phyloP scores from a whole-genome alignment of 2,888 invertebrate species.

The Aleiodes leptofemur region DNA sequence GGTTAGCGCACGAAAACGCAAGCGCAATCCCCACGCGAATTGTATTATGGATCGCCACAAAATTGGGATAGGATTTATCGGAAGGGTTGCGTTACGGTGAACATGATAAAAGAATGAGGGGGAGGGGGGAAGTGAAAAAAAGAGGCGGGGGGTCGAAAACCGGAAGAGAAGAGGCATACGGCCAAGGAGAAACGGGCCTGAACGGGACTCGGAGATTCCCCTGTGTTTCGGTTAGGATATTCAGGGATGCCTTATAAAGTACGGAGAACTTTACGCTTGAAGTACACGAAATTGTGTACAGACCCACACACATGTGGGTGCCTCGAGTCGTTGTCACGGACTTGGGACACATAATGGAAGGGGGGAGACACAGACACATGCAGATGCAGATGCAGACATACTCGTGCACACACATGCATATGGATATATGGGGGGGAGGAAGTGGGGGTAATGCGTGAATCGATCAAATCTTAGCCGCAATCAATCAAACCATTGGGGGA shows the following conservation, averaged over 20 bases:
- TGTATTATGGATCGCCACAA: slow-evolving; percentile 57
- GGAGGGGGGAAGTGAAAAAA: too few relatives aligned
- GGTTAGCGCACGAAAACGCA: slow-evolving; percentile 45
- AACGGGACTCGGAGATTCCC: not conserved
- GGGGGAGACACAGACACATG: not conserved
- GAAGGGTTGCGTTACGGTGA: slow-evolving; percentile 44
- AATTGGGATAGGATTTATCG: slow-evolving; percentile 46
- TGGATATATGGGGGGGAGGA: not conserved
- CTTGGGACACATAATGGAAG: not conserved
- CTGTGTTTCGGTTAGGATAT: too few relatives aligned
- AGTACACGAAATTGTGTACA: not conserved
- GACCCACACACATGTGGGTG: not conserved
- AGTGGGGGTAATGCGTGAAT: slow-evolving; percentile 4
- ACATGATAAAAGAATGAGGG: not conserved
- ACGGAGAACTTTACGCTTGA: too few relatives aligned
- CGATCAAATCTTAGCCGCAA: slow-evolving; percentile 43
- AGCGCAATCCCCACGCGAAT: slow-evolving; percentile 51
- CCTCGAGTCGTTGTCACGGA: not conserved
- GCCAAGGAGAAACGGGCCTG: not conserved
- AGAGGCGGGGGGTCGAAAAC: too few relatives aligned
- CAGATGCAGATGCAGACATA: not conserved
- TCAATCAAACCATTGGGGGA: slow-evolving; percentile 44
- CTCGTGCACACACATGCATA: not conserved
- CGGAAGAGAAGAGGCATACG: too few relatives aligned
- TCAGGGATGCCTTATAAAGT: too few relatives aligned